These are phyloP conservation scores for Rhinolophus ferrumequinum DNA, from an alignment of 2,113 vertebrate genomes.

Conservation along the genomic window DNA sequence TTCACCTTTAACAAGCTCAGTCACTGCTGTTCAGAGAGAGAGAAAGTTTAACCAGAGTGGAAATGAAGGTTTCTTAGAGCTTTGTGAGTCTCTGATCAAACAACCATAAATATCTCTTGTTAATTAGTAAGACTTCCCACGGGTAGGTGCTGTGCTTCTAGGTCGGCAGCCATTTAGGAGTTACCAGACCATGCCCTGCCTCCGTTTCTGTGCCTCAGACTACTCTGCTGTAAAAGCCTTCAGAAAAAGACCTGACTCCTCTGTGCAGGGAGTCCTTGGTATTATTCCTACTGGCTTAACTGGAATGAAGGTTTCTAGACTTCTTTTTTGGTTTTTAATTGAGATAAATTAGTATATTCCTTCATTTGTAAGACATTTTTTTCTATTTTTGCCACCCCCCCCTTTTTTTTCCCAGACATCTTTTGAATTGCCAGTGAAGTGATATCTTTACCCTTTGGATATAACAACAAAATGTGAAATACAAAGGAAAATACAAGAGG, in stretches of 20 bases:
- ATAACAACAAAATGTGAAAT: not conserved
- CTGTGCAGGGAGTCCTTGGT: not conserved
- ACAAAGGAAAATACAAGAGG: not conserved
- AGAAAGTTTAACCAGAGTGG: not conserved
- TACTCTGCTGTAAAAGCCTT: not conserved
- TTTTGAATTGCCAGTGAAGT: not conserved
- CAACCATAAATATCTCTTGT: not conserved
- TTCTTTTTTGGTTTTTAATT: not conserved
- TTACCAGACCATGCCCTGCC: not conserved
- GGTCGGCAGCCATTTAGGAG: not conserved
- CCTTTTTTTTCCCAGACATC: not conserved
- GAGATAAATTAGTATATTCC: not conserved
- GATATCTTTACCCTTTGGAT: not conserved
- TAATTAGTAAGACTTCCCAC: conserved; percentile 37
- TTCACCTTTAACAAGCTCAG: not conserved
- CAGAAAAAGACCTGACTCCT: not conserved
- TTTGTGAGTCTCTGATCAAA: conserved; percentile 37
- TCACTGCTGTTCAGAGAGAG: conserved; percentile 20
- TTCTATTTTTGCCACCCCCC: too few relatives aligned
- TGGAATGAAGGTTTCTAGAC: not conserved
- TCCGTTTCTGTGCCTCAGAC: not conserved
- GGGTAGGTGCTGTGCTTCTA: not conserved
- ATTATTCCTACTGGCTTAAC: not conserved
- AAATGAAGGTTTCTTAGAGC: conserved; percentile 50
- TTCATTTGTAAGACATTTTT: not conserved